Base-by-base conservation (phyloP, 1,140 invertebrate genomes). In the Bilobella aurantiaca region DNA sequence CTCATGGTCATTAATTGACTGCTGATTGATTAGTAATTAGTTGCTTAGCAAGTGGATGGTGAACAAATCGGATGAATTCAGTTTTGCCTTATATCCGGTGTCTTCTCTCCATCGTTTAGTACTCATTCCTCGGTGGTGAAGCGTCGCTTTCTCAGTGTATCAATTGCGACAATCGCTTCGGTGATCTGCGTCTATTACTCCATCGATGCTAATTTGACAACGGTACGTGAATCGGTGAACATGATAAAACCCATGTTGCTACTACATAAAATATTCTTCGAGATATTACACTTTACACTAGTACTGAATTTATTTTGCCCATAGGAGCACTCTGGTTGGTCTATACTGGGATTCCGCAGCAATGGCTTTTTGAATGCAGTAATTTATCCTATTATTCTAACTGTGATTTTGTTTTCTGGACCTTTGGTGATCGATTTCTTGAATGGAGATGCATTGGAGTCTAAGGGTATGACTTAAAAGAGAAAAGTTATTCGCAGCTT, bases 91-190 rank as follows among this genome's bases (percentile, higher is more conserved):
- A 71, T n/a, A n/a, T n/a, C n/a, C n/a, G n/a, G n/a, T n/a, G n/a
- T n/a, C n/a, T n/a, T n/a, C n/a, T n/a, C n/a, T n/a, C n/a, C n/a
- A n/a, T n/a, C 73, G 82, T 86, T 74, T 79, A 90, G 90, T 73
- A 86, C 93, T 76, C 90, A 94, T 79, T 89, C 91, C 3, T 82
- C 85, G n/a, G 91, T 86, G 1, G 92, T 96, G 68, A 93, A 91
- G 74, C 85, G 84, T 76, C 82, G 92, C 75, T 94, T 93, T 76
- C 81, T 90, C 57, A 93, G 91, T 78, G 89, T 91, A 0, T 85
- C 86, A 67, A 77, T 89, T 63, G 88, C 93, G 78, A 85, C 87
- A 77, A 74, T 91, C 49, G 74, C 93, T 49, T 87, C 90, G 21
- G 90, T 90, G 49, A 76, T 85, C 63, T 85, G 90, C 69, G 79